These are phyloP conservation scores for Heteropelma amictum DNA, from an alignment of 2,888 invertebrate species.

Conservation along the genomic window DNA sequence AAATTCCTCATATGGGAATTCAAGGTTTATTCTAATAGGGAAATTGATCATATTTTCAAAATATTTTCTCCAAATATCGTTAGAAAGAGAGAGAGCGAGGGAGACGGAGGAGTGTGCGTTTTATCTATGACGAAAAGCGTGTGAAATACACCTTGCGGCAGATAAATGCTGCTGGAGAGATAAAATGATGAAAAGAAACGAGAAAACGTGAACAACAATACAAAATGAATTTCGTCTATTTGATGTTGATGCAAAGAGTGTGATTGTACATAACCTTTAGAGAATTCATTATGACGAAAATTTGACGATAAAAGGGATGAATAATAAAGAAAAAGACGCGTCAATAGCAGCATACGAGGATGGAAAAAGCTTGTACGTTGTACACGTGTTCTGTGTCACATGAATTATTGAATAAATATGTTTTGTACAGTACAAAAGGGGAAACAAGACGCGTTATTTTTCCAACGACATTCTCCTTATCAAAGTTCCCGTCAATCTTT, in stretches of 20 bases:
- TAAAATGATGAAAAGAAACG: neutral
- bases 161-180: conserved; percentile 58
- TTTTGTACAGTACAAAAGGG: conserved; percentile 71
- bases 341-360: conserved; percentile 68
- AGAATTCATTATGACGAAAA: conserved; percentile 53
- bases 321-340: conserved; percentile 55
- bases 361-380: conserved; percentile 68
- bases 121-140: neutral
- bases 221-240: conserved; percentile 61
- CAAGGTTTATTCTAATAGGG: conserved; percentile 26
- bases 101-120: neutral
- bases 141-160: conserved; percentile 21
- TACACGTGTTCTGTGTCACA: conserved; percentile 71
- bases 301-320: conserved; percentile 7
- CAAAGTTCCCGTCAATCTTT: neutral
- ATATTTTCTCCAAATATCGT: conserved; percentile 46
- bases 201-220: conserved; percentile 25
- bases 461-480: neutral
- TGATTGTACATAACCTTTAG: conserved; percentile 72
- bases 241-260: conserved; percentile 62
- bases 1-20: conserved; percentile 9
- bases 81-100: neutral
- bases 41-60: conserved; percentile 51
- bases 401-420: conserved; percentile 77
- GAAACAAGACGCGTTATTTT: neutral